Conservation (phyloP, 2,113 vertebrate species). For the Pagrus major region DNA sequence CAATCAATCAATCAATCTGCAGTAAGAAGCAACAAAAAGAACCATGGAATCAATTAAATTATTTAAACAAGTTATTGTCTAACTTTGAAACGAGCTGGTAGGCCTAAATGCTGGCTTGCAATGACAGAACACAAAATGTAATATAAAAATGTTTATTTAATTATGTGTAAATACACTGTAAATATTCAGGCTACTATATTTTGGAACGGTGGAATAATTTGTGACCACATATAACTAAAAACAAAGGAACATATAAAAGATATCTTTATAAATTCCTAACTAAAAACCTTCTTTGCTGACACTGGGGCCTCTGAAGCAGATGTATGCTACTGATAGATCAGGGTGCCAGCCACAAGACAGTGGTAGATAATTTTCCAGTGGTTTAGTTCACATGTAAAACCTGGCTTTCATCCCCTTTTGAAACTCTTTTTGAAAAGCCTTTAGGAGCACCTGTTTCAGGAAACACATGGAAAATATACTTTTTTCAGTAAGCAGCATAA, state of each 20-base stretch:
- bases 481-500: background rate
- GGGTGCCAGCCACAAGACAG: background rate
- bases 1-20: too few species aligned
- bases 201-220: too few species aligned
- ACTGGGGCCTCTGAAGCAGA: background rate
- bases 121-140: background rate
- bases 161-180: background rate
- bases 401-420: slow-evolving; percentile 4
- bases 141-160: too few species aligned
- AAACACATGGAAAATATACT: background rate
- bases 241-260: too few species aligned
- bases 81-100: background rate
- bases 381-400: background rate
- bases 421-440: background rate
- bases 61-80: background rate
- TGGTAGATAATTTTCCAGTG: background rate
- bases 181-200: too few species aligned
- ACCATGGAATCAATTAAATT: too few species aligned
- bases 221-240: too few species aligned
- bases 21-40: too few species aligned
- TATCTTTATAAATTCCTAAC: too few species aligned
- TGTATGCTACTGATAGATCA: slow-evolving; percentile 32
- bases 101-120: background rate
- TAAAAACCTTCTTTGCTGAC: slow-evolving; percentile 23
- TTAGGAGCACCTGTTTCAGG: background rate